These are phyloP conservation scores for Ptiloglossa arizonensis DNA, from an alignment of 1,140 invertebrate species.

Conservation along the genomic window DNA sequence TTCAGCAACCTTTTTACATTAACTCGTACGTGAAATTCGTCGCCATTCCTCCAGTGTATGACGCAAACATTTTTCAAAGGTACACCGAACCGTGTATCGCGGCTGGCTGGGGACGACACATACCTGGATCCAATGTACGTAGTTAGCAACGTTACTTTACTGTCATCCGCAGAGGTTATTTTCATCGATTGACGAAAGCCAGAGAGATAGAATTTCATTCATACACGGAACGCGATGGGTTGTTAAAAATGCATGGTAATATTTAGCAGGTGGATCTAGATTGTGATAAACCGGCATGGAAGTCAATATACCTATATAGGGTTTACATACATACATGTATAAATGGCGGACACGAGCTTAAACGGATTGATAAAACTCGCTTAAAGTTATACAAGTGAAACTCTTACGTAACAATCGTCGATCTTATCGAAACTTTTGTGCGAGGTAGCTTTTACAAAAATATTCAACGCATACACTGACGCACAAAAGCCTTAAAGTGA, in stretches of 20 bases:
- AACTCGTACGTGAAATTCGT: slow-evolving; percentile 42
- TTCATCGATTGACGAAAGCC: neutral
- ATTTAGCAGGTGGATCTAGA: neutral
- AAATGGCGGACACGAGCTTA: too few species aligned
- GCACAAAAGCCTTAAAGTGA: too few species aligned
- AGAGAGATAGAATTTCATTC: neutral
- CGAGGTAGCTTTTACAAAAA: too few species aligned
- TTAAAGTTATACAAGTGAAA: too few species aligned
- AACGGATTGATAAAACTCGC: too few species aligned
- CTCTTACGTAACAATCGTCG: too few species aligned
- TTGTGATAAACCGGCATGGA: neutral
- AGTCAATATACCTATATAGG: too few species aligned
- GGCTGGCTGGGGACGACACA: slow-evolving; percentile 69
- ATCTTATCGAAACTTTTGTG: too few species aligned
- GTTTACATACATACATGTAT: too few species aligned
- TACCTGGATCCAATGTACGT: slow-evolving; percentile 36
- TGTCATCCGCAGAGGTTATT: neutral
- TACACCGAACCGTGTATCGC: slow-evolving; percentile 55
- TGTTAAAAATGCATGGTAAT: neutral
- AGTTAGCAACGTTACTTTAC: slow-evolving; percentile 13
- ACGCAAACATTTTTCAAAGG: slow-evolving; percentile 55
- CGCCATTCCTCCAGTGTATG: slow-evolving; percentile 26
- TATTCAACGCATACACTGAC: too few species aligned
- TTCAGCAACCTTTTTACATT: slow-evolving; percentile 34
- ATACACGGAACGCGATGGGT: neutral